Percentiles rank a stretch among this genome's conserved stretches.
phyloP scores from a whole-genome alignment of 2,888 invertebrate genomes.

The Adela reaumurella region DNA sequence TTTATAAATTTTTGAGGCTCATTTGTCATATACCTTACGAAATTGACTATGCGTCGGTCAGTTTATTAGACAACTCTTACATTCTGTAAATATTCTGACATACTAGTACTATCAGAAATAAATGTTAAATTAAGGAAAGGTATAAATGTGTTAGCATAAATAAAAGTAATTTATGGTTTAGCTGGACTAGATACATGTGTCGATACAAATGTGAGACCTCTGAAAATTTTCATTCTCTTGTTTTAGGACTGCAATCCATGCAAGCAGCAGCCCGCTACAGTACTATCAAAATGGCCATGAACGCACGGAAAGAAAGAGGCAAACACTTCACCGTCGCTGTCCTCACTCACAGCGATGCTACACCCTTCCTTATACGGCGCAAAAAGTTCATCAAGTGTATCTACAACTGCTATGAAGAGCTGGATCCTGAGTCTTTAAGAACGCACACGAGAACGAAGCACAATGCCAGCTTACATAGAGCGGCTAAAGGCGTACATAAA shows the following conservation, averaged over 20 bases:
- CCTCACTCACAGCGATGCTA: constrained; percentile 37
- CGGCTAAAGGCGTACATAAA: constrained; percentile 17
- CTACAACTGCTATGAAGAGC: constrained; percentile 35
- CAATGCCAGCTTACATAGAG: neutral
- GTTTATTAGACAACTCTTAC: too few relatives aligned
- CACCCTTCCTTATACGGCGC: constrained; percentile 43
- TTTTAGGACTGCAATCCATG: neutral
- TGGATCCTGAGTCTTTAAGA: constrained; percentile 26
- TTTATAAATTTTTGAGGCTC: too few relatives aligned
- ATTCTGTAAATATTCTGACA: too few relatives aligned
- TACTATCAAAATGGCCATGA: too few relatives aligned
- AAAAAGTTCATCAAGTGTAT: constrained; percentile 37
- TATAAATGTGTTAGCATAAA: too few relatives aligned
- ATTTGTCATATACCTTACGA: too few relatives aligned
- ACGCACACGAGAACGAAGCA: constrained; percentile 36
- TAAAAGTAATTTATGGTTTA: too few relatives aligned
- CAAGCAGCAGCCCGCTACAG: neutral
- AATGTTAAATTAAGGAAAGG: too few relatives aligned
- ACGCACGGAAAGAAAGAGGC: neutral
- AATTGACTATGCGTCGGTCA: too few relatives aligned
- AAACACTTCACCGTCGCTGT: constrained; percentile 14
- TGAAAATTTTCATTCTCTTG: neutral
- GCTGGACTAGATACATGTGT: neutral
- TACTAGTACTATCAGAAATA: too few relatives aligned
- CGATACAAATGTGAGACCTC: neutral